Conservation (phyloP, 92 coral and sea anemone species). For the Muricea muricata region DNA sequence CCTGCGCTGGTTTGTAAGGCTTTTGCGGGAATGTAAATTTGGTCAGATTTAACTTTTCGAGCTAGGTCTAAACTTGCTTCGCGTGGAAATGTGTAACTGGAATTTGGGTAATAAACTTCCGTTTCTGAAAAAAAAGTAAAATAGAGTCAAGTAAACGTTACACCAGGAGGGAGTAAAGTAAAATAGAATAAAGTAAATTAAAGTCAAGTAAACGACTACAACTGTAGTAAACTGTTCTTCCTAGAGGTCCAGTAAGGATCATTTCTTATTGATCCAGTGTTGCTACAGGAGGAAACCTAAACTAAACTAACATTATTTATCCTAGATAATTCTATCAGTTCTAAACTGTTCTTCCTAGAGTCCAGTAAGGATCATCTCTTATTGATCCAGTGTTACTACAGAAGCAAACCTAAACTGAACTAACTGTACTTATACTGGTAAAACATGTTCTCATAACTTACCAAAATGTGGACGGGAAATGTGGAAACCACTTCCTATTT, state of each 20-base stretch:
- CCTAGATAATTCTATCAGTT: background rate
- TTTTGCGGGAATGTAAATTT: constrained; percentile 17
- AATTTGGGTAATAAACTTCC: constrained; percentile 13
- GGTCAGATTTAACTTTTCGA: background rate
- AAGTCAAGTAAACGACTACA: background rate
- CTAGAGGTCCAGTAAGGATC: background rate
- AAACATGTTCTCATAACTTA: too few relatives aligned
- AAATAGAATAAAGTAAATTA: background rate
- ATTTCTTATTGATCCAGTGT: background rate
- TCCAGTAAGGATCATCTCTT: background rate
- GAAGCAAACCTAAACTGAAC: too few relatives aligned
- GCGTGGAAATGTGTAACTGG: constrained; percentile 30
- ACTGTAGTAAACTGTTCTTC: too few relatives aligned
- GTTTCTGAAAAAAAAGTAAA: background rate
- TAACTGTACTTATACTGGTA: too few relatives aligned
- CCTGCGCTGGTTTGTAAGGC: background rate
- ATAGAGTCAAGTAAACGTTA: background rate
- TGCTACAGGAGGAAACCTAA: background rate
- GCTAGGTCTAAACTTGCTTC: background rate
- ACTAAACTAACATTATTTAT: background rate
- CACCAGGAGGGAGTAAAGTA: too few relatives aligned
- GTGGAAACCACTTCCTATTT: background rate
- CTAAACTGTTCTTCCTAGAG: background rate
- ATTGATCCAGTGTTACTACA: too few relatives aligned
- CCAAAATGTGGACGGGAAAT: too few relatives aligned